A percentile compares a stretch with the other conserved stretches of the same genome.
Conservation (phyloP, 2,888 invertebrate species). For the Pyrocoelia pectoralis region DNA sequence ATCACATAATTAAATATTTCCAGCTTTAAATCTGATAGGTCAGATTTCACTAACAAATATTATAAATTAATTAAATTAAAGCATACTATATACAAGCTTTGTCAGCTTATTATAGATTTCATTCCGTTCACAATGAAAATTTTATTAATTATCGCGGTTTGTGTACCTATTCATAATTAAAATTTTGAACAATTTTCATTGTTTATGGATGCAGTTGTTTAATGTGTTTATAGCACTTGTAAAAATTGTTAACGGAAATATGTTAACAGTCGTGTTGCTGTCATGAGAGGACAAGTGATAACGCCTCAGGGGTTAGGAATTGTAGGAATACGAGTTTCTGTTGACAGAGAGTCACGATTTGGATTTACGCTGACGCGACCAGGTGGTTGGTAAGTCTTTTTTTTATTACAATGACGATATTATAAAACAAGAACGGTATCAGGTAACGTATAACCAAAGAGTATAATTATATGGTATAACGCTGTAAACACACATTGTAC, state of each 20-base stretch:
- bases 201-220: conserved; percentile 39
- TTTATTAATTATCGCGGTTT: neutral
- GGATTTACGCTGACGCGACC: conserved; percentile 95
- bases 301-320: conserved; percentile 94
- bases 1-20: conserved; percentile 10
- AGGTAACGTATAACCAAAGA: no score
- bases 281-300: conserved; percentile 97
- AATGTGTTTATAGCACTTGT: conserved; percentile 36
- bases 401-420: neutral
- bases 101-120: conserved; percentile 29
- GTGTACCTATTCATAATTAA: neutral
- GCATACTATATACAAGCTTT: conserved; percentile 31
- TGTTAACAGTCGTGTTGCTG: conserved; percentile 91
- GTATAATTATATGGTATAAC: no score
- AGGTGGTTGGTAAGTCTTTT: conserved; percentile 89
- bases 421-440: no score
- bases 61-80: conserved; percentile 15
- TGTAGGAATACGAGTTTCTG: conserved; percentile 96
- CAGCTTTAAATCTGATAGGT: conserved; percentile 22
- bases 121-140: conserved; percentile 30
- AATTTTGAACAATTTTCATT: conserved; percentile 35
- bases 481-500: no score
- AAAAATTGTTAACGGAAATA: conserved; percentile 47
- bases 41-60: conserved; percentile 22
- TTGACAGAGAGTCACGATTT: conserved; percentile 91